Percentiles rank a stretch among this genome's conserved stretches.
These are phyloP conservation scores for Chionis minor DNA, from an alignment of 2,113 vertebrate genomes.

Conservation along the genomic window DNA sequence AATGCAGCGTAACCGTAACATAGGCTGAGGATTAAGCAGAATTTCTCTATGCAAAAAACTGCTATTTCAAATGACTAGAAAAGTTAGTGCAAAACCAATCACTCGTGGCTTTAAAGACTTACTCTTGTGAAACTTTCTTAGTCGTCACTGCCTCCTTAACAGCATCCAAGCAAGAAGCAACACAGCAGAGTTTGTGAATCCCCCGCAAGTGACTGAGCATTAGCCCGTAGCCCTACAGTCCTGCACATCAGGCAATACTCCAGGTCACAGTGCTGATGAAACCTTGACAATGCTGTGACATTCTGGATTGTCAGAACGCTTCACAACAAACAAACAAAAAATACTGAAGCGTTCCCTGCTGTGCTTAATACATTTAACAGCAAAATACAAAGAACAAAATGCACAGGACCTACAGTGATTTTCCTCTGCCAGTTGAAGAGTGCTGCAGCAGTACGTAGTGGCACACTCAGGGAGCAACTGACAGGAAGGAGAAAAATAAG, in stretches of 20 bases:
- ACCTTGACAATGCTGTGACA: neutral
- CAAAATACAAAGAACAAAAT: neutral
- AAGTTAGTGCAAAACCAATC: neutral
- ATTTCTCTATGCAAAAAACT: neutral
- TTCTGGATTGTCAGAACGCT: neutral
- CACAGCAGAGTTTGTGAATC: neutral
- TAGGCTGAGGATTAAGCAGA: neutral
- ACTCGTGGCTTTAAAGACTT: neutral
- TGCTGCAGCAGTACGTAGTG: neutral
- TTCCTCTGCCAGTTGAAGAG: neutral
- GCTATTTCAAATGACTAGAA: neutral
- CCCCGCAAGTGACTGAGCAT: neutral
- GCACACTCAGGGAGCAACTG: neutral
- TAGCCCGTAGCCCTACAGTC: neutral
- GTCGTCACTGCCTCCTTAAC: neutral
- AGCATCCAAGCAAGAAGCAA: neutral
- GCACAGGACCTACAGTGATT: neutral
- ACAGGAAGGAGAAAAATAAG: neutral
- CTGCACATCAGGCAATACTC: accelerated
- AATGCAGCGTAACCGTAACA: neutral
- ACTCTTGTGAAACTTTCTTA: neutral
- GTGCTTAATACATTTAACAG: neutral
- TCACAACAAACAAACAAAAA: neutral
- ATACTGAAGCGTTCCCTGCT: neutral
- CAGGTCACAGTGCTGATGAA: neutral